Conservation (phyloP, 2,888 invertebrate genomes). For the Caenorhabditis afra region DNA sequence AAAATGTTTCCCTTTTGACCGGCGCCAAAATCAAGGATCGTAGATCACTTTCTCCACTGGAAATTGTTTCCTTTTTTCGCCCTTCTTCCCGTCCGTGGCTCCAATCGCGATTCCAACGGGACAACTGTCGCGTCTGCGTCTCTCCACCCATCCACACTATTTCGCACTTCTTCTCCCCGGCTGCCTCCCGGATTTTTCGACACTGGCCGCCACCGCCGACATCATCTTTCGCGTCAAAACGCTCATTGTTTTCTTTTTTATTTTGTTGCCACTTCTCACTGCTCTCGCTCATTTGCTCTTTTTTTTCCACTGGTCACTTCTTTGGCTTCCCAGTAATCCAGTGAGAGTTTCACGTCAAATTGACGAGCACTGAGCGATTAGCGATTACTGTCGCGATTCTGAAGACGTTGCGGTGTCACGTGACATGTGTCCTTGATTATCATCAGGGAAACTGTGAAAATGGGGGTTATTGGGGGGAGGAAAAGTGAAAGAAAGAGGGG, state of each 20-base stretch:
- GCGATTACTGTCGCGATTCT: too few relatives aligned
- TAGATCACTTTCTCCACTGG: not conserved
- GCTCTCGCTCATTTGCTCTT: slow-evolving; percentile 12
- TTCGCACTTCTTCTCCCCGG: not conserved
- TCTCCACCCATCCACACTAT: slow-evolving; percentile 22
- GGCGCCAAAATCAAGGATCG: not conserved
- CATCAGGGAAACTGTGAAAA: too few relatives aligned
- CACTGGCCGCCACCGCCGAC: not conserved
- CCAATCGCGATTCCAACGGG: not conserved
- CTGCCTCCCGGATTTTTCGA: slow-evolving; percentile 2
- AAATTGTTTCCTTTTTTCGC: not conserved
- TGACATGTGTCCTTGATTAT: too few relatives aligned
- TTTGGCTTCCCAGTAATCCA: not conserved
- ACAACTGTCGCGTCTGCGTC: slow-evolving; percentile 53
- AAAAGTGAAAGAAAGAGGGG: not conserved
- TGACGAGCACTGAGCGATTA: not conserved
- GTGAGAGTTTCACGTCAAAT: not conserved
- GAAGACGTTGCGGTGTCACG: too few relatives aligned
- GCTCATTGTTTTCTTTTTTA: slow-evolving; percentile 5
- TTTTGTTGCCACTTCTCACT: not conserved
- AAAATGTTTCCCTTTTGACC: not conserved
- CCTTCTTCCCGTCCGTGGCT: not conserved
- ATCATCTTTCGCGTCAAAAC: not conserved
- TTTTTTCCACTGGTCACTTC: not conserved
- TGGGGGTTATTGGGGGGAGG: too few relatives aligned